Conservation (phyloP, 2,113 vertebrate species). For the Conger conger region DNA sequence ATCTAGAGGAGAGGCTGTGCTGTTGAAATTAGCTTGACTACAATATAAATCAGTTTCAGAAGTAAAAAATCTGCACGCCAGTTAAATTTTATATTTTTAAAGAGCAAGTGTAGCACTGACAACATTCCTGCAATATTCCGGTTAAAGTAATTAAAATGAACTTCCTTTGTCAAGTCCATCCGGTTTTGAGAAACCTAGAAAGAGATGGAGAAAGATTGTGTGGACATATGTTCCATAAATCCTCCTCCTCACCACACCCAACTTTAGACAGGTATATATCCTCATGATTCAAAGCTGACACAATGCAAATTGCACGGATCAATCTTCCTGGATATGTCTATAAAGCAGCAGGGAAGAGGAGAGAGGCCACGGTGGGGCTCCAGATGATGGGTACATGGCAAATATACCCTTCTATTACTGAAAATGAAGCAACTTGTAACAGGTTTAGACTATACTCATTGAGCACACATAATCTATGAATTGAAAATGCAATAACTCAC, state of each 20-base stretch:
- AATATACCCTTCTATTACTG: not conserved
- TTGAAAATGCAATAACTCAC: not conserved
- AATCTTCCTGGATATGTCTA: constrained; percentile 9
- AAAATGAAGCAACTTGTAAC: not conserved
- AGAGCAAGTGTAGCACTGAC: not conserved
- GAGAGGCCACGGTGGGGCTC: not conserved
- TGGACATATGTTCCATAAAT: not conserved
- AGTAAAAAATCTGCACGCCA: not conserved
- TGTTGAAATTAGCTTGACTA: not conserved
- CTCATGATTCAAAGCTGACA: constrained; percentile 18
- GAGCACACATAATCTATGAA: not conserved
- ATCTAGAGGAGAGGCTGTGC: not conserved
- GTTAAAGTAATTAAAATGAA: not conserved
- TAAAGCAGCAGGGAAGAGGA: not conserved
- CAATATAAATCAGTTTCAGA: constrained; percentile 3
- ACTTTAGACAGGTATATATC: constrained; percentile 24
- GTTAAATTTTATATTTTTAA: constrained; percentile 9
- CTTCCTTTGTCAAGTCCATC: not conserved
- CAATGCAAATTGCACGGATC: constrained; percentile 16
- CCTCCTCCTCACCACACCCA: not conserved
- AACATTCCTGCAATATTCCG: not conserved
- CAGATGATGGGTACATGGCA: not conserved
- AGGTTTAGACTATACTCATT: not conserved
- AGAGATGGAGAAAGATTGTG: not conserved
- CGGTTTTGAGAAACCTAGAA: not conserved